Conservation (phyloP, 2,797 vertebrate species). For the Micrastur ruficollis region DNA sequence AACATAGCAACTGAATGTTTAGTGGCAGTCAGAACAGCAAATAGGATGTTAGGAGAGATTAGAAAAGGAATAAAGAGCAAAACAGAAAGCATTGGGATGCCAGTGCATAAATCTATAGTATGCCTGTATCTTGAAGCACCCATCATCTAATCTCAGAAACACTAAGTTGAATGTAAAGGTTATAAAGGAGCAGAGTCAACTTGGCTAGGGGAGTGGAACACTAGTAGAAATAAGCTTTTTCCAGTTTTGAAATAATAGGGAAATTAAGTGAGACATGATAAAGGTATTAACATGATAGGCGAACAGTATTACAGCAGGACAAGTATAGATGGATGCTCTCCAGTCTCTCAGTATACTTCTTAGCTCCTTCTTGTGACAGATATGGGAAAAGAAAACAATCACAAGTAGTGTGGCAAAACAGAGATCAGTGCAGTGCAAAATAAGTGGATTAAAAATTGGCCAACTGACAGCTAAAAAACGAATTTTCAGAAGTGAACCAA, state of each 20-base stretch:
- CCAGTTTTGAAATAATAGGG: neutral
- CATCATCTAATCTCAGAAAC: neutral
- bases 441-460: neutral
- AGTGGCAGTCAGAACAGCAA: slow-evolving; percentile 23
- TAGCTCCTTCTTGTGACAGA: neutral
- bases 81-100: neutral
- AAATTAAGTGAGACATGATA: neutral
- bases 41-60: slow-evolving; percentile 7
- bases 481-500: neutral
- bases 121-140: neutral
- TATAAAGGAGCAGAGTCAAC: neutral
- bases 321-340: neutral
- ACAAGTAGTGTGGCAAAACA: neutral
- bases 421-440: neutral
- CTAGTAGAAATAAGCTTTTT: neutral
- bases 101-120: neutral
- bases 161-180: neutral
- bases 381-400: neutral
- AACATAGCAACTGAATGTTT: slow-evolving; percentile 1
- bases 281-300: neutral
- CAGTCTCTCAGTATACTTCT: neutral
- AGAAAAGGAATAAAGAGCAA: slow-evolving; percentile 17
- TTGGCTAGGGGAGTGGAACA: neutral
- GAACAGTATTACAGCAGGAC: neutral
- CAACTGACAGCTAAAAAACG: neutral